phyloP scores from a whole-genome alignment of 2,113 vertebrate species.

The Sebastes fasciatus region DNA sequence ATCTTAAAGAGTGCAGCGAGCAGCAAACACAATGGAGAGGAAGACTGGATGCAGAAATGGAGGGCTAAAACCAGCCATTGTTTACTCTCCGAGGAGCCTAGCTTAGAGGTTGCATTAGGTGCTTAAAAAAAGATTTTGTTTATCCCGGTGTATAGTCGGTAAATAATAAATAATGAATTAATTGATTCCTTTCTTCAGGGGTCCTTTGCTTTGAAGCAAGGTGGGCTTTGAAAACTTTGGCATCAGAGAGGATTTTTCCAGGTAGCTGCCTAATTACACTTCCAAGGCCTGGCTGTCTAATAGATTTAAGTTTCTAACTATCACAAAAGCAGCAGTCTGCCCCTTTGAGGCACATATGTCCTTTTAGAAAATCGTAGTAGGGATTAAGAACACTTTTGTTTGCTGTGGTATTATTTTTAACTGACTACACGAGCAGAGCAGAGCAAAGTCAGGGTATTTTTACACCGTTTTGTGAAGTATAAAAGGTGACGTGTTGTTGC shows the following conservation, averaged over 20 bases:
- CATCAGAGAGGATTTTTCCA: slow-evolving; percentile 71
- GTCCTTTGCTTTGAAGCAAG: slow-evolving; percentile 69
- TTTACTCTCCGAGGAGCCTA: slow-evolving; percentile 65
- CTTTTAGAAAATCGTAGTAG: slow-evolving; percentile 43
- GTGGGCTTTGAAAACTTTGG: slow-evolving; percentile 71
- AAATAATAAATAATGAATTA: slow-evolving; percentile 74
- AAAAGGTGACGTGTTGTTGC: slow-evolving; percentile 10
- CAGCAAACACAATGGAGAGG: slow-evolving; percentile 45
- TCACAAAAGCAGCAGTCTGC: slow-evolving; percentile 67
- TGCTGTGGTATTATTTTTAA: slow-evolving; percentile 45
- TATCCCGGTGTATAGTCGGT: slow-evolving; percentile 58
- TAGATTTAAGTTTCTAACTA: slow-evolving; percentile 57
- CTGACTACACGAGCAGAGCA: slow-evolving; percentile 8
- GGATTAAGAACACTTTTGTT: slow-evolving; percentile 63
- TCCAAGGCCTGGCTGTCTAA: slow-evolving; percentile 54
- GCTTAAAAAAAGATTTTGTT: slow-evolving; percentile 71
- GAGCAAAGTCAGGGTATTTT: slow-evolving; percentile 9
- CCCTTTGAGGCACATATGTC: slow-evolving; percentile 51
- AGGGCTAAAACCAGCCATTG: slow-evolving; percentile 60
- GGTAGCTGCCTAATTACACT: slow-evolving; percentile 74
- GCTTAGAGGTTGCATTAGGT: slow-evolving; percentile 67
- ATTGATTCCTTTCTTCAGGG: slow-evolving; percentile 67
- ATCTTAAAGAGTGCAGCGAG: slow-evolving; percentile 35
- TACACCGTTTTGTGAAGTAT: background rate
- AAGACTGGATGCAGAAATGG: slow-evolving; percentile 46